Percentiles rank a stretch among this genome's conserved stretches.
These are phyloP conservation scores for Nansenia antarctica DNA, from an alignment of 2,113 vertebrate genomes.

Conservation along the genomic window DNA sequence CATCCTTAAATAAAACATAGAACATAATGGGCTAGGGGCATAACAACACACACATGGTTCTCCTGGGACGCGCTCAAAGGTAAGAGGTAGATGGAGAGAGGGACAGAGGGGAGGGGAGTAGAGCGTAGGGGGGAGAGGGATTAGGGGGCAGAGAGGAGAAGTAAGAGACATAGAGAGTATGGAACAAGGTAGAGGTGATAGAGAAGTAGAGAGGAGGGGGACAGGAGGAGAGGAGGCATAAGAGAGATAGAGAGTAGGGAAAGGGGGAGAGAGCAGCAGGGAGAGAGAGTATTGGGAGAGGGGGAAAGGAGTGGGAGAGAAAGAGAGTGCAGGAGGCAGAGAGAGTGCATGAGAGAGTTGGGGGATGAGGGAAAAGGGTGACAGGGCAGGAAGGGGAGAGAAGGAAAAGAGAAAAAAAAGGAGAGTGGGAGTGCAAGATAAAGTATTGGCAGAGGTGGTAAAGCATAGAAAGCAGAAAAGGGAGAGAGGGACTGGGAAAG, in stretches of 20 bases:
- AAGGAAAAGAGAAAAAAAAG: not conserved
- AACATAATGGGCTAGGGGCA: no score
- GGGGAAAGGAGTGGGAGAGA: not conserved
- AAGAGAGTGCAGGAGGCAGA: not conserved
- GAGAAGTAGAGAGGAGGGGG: not conserved
- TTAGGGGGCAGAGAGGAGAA: not conserved
- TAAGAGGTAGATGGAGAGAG: not conserved
- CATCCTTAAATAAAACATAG: no score
- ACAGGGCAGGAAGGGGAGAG: not conserved
- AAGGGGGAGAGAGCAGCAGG: not conserved
- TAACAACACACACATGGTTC: no score
- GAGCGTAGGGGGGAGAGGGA: not conserved
- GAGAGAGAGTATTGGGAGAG: not conserved
- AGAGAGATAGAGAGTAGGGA: not conserved
- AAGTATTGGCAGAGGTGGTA: no score
- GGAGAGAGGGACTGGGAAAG: not conserved
- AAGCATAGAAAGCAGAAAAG: not conserved
- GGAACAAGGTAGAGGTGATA: not conserved
- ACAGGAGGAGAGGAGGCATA: not conserved
- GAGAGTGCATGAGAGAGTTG: not conserved
- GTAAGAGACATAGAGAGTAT: not conserved
- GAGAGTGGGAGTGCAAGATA: not conserved
- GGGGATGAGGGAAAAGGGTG: not conserved
- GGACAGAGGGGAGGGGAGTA: not conserved
- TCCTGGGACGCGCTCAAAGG: not conserved